Percentiles rank a stretch among this genome's conserved stretches.
These are phyloP conservation scores for Drosophila pandora DNA, from an alignment of 1,140 invertebrate species.

Conservation along the genomic window DNA sequence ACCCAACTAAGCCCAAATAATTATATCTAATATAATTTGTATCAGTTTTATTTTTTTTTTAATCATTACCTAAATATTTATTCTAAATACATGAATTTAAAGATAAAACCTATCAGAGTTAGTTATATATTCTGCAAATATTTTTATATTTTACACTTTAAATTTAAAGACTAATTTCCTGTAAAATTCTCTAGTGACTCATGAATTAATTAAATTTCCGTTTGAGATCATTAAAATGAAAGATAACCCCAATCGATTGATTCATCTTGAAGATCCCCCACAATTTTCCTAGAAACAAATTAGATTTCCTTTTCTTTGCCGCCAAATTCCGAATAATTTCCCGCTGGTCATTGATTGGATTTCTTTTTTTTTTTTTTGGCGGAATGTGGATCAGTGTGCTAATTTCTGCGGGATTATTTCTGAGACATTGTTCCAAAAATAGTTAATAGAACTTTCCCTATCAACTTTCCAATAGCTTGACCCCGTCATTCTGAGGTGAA, in stretches of 20 bases:
- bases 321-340: neutral
- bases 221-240: too few relatives aligned
- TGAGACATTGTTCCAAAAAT: slow-evolving; percentile 30
- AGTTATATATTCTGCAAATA: too few relatives aligned
- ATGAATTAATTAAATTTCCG: too few relatives aligned
- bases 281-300: slow-evolving; percentile 13
- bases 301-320: neutral
- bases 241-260: neutral
- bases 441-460: slow-evolving; percentile 46
- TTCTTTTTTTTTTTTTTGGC: neutral
- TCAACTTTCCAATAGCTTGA: slow-evolving; percentile 73
- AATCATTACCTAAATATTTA: too few relatives aligned
- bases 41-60: too few relatives aligned
- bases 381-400: slow-evolving; percentile 41
- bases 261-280: neutral
- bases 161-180: too few relatives aligned
- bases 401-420: slow-evolving; percentile 29
- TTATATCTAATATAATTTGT: too few relatives aligned
- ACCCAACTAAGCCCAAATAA: too few relatives aligned
- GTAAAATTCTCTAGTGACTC: too few relatives aligned
- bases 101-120: too few relatives aligned
- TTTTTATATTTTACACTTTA: too few relatives aligned
- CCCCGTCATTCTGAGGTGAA: slow-evolving; percentile 35
- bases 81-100: too few relatives aligned
- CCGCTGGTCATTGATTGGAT: neutral